phyloP scores from a whole-genome alignment of 2,113 vertebrate genomes.

The Cisticola juncidis region DNA sequence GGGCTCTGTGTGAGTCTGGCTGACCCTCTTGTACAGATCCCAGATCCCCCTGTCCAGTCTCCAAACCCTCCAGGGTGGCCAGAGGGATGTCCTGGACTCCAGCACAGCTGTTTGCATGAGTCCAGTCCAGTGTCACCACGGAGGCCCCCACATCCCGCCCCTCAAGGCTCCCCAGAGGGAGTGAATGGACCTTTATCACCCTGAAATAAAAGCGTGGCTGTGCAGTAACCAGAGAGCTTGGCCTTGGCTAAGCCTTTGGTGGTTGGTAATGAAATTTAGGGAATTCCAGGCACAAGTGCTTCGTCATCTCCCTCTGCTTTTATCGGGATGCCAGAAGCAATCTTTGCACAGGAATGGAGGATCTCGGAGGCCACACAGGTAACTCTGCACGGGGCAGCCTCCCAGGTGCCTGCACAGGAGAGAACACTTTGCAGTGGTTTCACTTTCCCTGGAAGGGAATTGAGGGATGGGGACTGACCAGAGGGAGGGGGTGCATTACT shows the following conservation, averaged over 20 bases:
- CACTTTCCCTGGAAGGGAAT: background rate
- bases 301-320: background rate
- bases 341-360: background rate
- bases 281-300: background rate
- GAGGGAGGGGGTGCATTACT: background rate
- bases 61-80: too few relatives aligned
- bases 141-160: accelerated
- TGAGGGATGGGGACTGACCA: background rate
- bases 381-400: accelerated
- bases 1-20: too few relatives aligned
- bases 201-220: background rate
- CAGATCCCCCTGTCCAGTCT: too few relatives aligned
- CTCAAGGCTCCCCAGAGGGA: accelerated
- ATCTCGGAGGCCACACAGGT: background rate
- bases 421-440: background rate
- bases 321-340: background rate
- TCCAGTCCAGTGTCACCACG: background rate
- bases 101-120: background rate
- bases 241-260: background rate
- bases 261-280: constrained; percentile 2
- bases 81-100: too few relatives aligned
- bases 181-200: background rate
- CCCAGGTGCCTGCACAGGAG: background rate
- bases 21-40: too few relatives aligned
- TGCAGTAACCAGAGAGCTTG: background rate